phyloP scores from a whole-genome alignment of 1,140 invertebrate species.

The Planococcus citri region DNA sequence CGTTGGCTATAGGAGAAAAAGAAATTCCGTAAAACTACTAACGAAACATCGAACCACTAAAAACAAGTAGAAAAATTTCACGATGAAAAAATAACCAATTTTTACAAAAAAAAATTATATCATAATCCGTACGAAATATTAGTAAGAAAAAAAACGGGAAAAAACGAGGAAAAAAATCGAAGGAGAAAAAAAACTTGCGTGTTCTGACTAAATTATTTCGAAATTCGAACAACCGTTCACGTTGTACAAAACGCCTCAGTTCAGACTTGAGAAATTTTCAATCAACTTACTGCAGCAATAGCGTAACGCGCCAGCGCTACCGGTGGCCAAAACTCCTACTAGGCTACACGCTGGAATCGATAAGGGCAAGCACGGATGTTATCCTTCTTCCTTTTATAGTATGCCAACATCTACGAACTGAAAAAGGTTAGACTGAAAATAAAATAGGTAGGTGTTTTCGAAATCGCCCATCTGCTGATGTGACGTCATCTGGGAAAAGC shows the following conservation, averaged over 20 bases:
- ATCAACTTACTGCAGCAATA: conserved; percentile 5
- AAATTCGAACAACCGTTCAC: not conserved
- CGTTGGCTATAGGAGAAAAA: too few relatives aligned
- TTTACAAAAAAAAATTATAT: too few relatives aligned
- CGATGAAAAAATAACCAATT: too few relatives aligned
- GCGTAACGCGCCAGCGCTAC: not conserved
- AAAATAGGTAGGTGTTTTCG: too few relatives aligned
- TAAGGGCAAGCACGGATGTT: not conserved
- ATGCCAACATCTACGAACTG: too few relatives aligned
- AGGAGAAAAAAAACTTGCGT: not conserved
- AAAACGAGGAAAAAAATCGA: not conserved
- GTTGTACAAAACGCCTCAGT: not conserved
- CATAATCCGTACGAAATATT: too few relatives aligned
- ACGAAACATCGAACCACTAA: not conserved
- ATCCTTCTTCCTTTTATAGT: too few relatives aligned
- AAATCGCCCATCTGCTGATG: too few relatives aligned
- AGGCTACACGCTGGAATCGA: not conserved
- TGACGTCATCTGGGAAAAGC: too few relatives aligned
- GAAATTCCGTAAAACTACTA: too few relatives aligned
- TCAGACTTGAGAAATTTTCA: not conserved
- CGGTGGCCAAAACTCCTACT: not conserved
- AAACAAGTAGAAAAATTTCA: not conserved
- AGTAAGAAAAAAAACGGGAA: not conserved
- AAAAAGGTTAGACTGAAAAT: too few relatives aligned
- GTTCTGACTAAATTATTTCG: not conserved